These are phyloP conservation scores for Macrobrachium nipponense DNA, from an alignment of 1,140 invertebrate genomes.

Conservation along the genomic window DNA sequence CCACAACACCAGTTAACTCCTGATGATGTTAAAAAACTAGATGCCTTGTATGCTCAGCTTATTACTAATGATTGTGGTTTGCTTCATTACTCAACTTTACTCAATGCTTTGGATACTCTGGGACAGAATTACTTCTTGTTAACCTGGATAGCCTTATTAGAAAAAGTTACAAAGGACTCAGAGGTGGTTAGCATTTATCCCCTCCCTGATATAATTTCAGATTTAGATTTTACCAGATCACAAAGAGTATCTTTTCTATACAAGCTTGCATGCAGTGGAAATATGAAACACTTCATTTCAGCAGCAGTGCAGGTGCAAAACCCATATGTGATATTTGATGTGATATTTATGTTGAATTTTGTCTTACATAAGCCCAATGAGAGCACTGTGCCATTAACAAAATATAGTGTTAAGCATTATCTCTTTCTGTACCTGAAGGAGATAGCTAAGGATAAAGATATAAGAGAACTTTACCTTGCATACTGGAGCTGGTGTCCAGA, in stretches of 20 bases:
- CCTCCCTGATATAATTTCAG: slow-evolving; percentile 43
- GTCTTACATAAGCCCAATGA: background rate
- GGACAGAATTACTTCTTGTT: slow-evolving; percentile 28
- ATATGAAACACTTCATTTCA: slow-evolving; percentile 39
- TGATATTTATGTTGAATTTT: slow-evolving; percentile 41
- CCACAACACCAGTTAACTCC: slow-evolving; percentile 39
- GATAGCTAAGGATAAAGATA: slow-evolving; percentile 4
- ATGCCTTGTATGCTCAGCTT: slow-evolving; percentile 39
- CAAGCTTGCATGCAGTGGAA: slow-evolving; percentile 30
- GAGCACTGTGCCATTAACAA: background rate
- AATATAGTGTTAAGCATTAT: background rate
- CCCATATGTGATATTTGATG: slow-evolving; percentile 43
- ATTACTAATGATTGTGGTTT: slow-evolving; percentile 51
- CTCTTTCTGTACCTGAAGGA: slow-evolving; percentile 40
- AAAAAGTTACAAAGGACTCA: slow-evolving; percentile 32
- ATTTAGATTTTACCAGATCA: slow-evolving; percentile 50
- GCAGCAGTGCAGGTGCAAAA: slow-evolving; percentile 35
- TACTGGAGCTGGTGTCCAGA: slow-evolving; percentile 33
- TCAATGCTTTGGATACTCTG: slow-evolving; percentile 35
- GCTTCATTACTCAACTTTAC: slow-evolving; percentile 38
- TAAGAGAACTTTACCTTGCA: slow-evolving; percentile 22
- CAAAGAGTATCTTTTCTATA: slow-evolving; percentile 40
- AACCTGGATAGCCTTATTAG: slow-evolving; percentile 38
- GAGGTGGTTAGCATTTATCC: slow-evolving; percentile 15
- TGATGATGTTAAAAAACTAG: slow-evolving; percentile 26